Conservation (phyloP, 2,888 invertebrate species). For the Dasypogon diadema region DNA sequence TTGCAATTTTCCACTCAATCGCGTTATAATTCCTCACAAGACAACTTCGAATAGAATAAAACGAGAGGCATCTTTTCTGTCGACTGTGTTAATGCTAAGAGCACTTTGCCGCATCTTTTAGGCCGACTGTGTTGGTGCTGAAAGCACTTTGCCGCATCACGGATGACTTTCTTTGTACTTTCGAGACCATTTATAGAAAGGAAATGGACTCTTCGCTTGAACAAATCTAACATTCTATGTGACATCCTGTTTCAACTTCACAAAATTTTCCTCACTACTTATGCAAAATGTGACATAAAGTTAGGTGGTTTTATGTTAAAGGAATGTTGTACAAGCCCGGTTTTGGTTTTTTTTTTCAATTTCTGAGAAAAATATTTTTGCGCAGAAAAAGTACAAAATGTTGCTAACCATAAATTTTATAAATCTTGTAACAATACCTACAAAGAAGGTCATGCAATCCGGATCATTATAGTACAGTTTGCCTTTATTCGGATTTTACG, state of each 20-base stretch:
- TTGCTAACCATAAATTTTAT: too few relatives aligned
- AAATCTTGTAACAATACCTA: too few relatives aligned
- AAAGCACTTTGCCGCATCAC: conserved; percentile 26
- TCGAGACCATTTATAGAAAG: conserved; percentile 42
- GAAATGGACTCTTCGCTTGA: conserved; percentile 45
- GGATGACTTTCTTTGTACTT: conserved; percentile 36
- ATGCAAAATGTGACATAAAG: not conserved
- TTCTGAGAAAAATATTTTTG: too few relatives aligned
- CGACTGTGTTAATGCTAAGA: conserved; percentile 12
- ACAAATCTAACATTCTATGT: conserved; percentile 18
- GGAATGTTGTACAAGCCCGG: too few relatives aligned
- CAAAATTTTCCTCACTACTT: not conserved
- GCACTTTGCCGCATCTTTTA: conserved; percentile 29
- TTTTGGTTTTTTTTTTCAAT: too few relatives aligned
- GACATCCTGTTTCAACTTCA: not conserved
- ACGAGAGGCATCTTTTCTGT: conserved; percentile 17
- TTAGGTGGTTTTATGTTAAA: too few relatives aligned
- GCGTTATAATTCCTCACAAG: conserved; percentile 33
- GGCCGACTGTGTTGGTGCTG: conserved; percentile 8
- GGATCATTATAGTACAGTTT: too few relatives aligned
- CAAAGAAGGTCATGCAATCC: too few relatives aligned
- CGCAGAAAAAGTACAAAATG: too few relatives aligned
- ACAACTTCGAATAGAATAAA: not conserved
- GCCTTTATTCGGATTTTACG: too few relatives aligned
- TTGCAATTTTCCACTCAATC: conserved; percentile 44